Conservation (phyloP, 2,113 vertebrate species). For the Tenrec ecaudatus region DNA sequence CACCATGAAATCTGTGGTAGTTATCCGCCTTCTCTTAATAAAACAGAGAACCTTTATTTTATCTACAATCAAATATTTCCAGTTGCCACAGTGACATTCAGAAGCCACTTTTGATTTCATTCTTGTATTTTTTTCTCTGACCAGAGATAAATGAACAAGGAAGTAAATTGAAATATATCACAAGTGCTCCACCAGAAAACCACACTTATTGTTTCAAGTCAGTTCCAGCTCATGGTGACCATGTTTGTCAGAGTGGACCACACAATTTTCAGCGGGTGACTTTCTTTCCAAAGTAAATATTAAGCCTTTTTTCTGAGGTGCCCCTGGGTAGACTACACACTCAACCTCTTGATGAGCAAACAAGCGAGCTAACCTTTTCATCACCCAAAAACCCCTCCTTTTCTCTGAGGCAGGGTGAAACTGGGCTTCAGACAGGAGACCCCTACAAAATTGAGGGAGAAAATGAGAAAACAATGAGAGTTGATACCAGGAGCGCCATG, state of each 20-base stretch:
- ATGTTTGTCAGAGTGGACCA: not conserved
- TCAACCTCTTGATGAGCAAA: not conserved
- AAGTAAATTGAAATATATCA: not conserved
- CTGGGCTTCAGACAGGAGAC: not conserved
- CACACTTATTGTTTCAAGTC: not conserved
- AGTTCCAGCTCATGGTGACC: not conserved
- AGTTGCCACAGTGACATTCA: not conserved
- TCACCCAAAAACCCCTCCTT: not conserved
- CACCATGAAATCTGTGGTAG: conserved; percentile 11
- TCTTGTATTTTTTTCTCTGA: not conserved
- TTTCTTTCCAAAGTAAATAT: not conserved
- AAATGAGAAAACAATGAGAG: not conserved
- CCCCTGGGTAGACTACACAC: not conserved
- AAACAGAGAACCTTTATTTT: conserved; percentile 7
- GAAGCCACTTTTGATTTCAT: not conserved
- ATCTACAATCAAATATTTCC: conserved; percentile 15
- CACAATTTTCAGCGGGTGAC: not conserved
- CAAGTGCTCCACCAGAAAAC: not conserved
- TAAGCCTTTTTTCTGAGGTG: not conserved
- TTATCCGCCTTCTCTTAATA: not conserved
- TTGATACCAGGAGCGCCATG: not conserved
- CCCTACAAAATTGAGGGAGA: too few relatives aligned
- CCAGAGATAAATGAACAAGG: not conserved
- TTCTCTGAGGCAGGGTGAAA: not conserved
- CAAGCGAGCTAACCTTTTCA: not conserved